phyloP scores from a whole-genome alignment of 2,113 vertebrate species.

The Nymphicus hollandicus region DNA sequence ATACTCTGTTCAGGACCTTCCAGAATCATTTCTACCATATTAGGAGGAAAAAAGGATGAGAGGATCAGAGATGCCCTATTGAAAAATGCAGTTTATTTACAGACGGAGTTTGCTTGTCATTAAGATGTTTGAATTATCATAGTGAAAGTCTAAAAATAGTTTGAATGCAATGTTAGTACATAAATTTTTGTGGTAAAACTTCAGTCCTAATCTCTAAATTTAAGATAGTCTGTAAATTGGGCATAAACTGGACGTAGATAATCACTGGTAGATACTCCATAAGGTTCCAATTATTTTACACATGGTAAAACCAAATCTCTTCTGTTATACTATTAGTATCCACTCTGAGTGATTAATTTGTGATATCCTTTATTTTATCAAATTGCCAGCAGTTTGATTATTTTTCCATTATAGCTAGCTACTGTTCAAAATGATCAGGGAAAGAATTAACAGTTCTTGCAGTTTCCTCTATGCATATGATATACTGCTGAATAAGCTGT shows the following conservation, averaged over 20 bases:
- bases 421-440: background rate
- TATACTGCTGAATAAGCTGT: background rate
- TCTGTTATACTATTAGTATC: background rate
- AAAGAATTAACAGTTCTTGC: background rate
- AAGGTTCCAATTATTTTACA: background rate
- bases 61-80: background rate
- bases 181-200: background rate
- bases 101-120: background rate
- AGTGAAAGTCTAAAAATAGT: background rate
- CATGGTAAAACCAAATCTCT: background rate
- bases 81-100: background rate
- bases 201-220: background rate
- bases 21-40: background rate
- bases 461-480: background rate
- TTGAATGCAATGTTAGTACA: background rate
- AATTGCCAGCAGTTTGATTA: background rate
- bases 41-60: background rate
- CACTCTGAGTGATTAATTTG: background rate
- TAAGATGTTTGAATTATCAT: background rate
- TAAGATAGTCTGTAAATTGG: background rate
- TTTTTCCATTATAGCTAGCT: background rate
- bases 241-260: background rate
- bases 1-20: background rate
- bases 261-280: background rate
- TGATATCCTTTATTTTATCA: background rate